phyloP scores from a whole-genome alignment of 2,113 vertebrate genomes.

The Felis chaus region DNA sequence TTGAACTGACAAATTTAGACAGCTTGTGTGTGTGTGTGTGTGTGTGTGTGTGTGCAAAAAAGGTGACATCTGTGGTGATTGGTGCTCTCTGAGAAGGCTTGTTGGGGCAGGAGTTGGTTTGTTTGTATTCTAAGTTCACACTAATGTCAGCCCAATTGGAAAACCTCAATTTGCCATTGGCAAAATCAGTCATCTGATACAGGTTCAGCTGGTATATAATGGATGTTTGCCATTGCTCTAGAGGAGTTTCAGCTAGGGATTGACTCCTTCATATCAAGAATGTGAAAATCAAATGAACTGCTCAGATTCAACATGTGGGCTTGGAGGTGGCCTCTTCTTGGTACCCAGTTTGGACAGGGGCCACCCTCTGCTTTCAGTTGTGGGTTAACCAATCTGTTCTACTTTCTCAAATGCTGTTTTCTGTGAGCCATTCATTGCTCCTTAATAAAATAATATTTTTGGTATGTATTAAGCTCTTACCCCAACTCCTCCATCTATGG shows the following conservation, averaged over 20 bases:
- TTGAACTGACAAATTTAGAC: constrained; percentile 37
- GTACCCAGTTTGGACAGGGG: background rate
- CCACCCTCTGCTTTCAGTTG: background rate
- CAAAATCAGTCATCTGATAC: constrained; percentile 31
- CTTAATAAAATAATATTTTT: constrained; percentile 30
- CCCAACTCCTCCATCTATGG: background rate
- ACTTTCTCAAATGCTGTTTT: constrained; percentile 35
- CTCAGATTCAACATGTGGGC: background rate
- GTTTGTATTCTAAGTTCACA: constrained; percentile 42
- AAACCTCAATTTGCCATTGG: constrained; percentile 45
- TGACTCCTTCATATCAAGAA: constrained; percentile 3
- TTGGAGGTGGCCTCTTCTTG: constrained; percentile 1
- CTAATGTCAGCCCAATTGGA: constrained; percentile 50
- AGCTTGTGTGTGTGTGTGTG: background rate
- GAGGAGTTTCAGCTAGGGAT: background rate
- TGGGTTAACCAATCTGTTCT: background rate
- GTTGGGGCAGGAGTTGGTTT: constrained; percentile 31
- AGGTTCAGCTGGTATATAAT: constrained; percentile 37
- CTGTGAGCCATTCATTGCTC: background rate
- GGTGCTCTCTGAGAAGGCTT: constrained; percentile 32
- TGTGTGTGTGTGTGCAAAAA: background rate
- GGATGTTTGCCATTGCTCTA: constrained; percentile 29
- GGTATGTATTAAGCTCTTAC: background rate
- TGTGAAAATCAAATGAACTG: constrained; percentile 14
- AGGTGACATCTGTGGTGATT: constrained; percentile 4